Conservation (phyloP, 2,888 invertebrate genomes). For the Heteromurus nitidus region DNA sequence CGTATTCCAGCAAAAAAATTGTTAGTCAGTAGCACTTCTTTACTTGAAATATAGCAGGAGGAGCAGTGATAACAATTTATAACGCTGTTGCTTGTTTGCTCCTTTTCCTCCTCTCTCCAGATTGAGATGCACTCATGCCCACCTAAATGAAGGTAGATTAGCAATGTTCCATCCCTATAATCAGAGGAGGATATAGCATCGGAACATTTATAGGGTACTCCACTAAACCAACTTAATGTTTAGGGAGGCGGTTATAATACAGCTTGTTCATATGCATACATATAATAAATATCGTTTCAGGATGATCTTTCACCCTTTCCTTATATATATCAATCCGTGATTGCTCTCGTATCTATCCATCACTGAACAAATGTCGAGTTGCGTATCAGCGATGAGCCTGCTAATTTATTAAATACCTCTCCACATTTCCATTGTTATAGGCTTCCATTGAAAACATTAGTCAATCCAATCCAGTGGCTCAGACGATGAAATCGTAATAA, state of each 20-base stretch:
- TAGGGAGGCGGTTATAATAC: not conserved
- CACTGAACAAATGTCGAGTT: not conserved
- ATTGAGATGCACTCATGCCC: constrained; percentile 26
- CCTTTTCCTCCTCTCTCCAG: not conserved
- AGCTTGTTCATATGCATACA: not conserved
- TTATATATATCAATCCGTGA: too few relatives aligned
- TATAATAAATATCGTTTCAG: not conserved
- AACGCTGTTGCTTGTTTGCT: too few relatives aligned
- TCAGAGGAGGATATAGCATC: not conserved
- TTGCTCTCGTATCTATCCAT: too few relatives aligned
- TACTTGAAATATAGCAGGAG: not conserved
- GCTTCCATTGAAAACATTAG: not conserved
- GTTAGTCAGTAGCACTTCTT: constrained; percentile 15
- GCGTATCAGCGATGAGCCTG: not conserved
- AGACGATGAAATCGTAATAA: not conserved
- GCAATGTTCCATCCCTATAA: not conserved
- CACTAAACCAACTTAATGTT: not conserved
- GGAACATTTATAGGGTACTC: not conserved
- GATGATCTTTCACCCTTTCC: constrained; percentile 6
- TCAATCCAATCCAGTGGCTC: not conserved
- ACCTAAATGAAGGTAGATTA: too few relatives aligned
- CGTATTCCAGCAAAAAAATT: constrained; percentile 25
- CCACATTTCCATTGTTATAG: not conserved
- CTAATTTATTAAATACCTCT: constrained; percentile 27
- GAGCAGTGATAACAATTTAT: constrained; percentile 30